phyloP scores from a whole-genome alignment of 2,113 vertebrate species.

The Elgaria multicarinata region DNA sequence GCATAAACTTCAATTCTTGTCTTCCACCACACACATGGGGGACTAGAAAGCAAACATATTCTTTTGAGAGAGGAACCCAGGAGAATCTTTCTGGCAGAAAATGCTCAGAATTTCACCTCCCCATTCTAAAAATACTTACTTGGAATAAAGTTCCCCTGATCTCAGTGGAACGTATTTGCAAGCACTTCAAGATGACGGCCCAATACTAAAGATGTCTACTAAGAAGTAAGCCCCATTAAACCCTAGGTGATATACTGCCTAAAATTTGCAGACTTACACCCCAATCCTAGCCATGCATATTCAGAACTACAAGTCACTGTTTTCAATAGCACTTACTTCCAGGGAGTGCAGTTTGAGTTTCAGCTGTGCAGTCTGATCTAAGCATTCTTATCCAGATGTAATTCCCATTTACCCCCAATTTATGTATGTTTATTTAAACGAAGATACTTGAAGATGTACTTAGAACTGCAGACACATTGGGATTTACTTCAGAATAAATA shows the following conservation, averaged over 20 bases:
- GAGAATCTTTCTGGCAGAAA: neutral
- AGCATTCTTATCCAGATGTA: neutral
- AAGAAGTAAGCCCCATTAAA: neutral
- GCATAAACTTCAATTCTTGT: neutral
- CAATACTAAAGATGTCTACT: neutral
- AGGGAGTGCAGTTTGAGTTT: neutral
- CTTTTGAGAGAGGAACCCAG: neutral
- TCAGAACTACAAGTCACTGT: neutral
- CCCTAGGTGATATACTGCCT: neutral
- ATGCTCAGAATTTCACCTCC: neutral
- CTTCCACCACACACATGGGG: neutral
- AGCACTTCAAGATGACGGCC: neutral
- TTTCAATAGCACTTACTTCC: neutral
- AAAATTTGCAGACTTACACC: neutral
- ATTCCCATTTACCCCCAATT: neutral
- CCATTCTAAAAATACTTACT: neutral
- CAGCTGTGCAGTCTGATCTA: too few relatives aligned
- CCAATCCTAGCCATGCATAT: neutral
- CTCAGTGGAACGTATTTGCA: neutral
- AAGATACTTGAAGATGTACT: neutral
- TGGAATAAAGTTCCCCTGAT: neutral
- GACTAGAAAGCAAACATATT: neutral
- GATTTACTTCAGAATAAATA: neutral
- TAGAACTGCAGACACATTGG: neutral
- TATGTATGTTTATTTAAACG: neutral